These are phyloP conservation scores for Anoura caudifer DNA, from an alignment of 2,113 vertebrate species.

Conservation along the genomic window DNA sequence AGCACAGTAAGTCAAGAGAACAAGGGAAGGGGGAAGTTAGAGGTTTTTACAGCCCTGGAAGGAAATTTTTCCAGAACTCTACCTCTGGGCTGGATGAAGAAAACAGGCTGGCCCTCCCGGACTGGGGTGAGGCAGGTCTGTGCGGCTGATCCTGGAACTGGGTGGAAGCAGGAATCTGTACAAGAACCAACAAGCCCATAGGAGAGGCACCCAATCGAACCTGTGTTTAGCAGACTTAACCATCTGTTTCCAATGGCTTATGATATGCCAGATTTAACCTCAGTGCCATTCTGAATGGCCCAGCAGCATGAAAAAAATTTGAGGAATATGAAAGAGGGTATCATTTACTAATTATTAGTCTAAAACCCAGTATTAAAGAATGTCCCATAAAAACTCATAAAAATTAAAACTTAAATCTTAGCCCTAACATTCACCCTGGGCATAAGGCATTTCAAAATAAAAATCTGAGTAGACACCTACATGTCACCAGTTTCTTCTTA, in stretches of 20 bases:
- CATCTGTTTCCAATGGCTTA: neutral
- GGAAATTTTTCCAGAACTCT: neutral
- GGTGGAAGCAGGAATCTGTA: neutral
- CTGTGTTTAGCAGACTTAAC: neutral
- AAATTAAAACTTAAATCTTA: neutral
- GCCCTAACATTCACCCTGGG: neutral
- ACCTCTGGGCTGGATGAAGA: neutral
- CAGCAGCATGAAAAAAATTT: neutral
- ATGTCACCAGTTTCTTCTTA: neutral
- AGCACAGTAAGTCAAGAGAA: neutral
- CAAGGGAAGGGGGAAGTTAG: neutral
- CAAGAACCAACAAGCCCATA: conserved; percentile 50
- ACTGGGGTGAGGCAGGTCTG: neutral
- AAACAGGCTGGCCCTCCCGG: neutral
- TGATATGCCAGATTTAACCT: neutral
- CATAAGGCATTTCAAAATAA: neutral
- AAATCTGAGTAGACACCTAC: neutral
- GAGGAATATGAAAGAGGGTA: neutral
- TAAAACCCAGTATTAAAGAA: neutral
- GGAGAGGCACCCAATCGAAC: neutral
- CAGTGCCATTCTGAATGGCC: neutral
- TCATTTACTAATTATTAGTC: neutral
- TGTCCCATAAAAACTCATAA: neutral
- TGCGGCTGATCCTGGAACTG: neutral
- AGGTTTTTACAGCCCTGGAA: neutral